Evolutionary conservation across 2,888 invertebrate species (phyloP).

Genomic region (Actias luna): DNA sequence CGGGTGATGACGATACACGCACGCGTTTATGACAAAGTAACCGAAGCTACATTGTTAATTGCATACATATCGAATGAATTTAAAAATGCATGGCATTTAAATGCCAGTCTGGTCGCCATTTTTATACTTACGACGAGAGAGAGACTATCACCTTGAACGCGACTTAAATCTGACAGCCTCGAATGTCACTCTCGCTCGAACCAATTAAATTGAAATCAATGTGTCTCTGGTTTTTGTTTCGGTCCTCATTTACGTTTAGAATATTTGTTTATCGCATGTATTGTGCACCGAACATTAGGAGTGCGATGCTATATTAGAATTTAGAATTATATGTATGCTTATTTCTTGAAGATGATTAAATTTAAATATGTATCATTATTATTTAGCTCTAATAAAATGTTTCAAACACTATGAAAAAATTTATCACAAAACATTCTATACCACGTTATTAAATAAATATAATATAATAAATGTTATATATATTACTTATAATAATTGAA

Average conservation of each 20-base stretch:
- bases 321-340: neutral
- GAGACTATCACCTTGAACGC: constrained; percentile 79
- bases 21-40: constrained; percentile 73
- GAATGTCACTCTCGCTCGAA: constrained; percentile 75
- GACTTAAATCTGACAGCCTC: constrained; percentile 80
- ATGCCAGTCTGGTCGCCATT: constrained; percentile 78
- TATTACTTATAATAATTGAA: neutral
- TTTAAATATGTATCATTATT: neutral
- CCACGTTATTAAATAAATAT: neutral
- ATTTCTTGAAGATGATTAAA: neutral
- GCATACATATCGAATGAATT: constrained; percentile 69
- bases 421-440: neutral
- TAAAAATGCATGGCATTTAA: constrained; percentile 82
- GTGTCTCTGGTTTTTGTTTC: constrained; percentile 56
- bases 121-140: constrained; percentile 64
- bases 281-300: neutral
- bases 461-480: neutral
- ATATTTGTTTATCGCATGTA: constrained; percentile 21
- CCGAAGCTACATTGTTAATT: constrained; percentile 76
- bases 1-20: constrained; percentile 50
- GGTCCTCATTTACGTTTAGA: constrained; percentile 29
- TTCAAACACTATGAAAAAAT: neutral
- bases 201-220: constrained; percentile 69
- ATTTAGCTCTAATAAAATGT: neutral
- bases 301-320: neutral